Base-by-base conservation (phyloP, 2,888 invertebrate genomes). In the Tortrix viridana region DNA sequence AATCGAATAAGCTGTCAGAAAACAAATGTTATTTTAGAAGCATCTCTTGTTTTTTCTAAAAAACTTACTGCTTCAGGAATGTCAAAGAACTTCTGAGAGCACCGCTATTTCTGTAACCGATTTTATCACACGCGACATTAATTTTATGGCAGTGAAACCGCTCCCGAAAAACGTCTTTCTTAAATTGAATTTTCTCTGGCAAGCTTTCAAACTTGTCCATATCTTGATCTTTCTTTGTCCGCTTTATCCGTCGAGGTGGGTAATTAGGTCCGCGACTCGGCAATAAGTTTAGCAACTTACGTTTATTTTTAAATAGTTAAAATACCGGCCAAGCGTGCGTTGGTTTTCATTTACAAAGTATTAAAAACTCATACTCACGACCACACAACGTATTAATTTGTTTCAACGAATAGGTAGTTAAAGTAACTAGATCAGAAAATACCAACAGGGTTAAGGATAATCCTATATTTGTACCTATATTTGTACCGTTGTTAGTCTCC, bases 91-190 rank as follows among this genome's bases (percentile, higher is more conserved):
- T 66, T 70, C 69, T 76, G 74, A 80, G 74, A 70, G 61, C 78
- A 82, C 73, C 66, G 74, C 71, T 87, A 85, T 85, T 85, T 85
- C 77, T 71, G 72, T 73, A 66, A 57, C 62, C 61, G 75, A 71
- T 71, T 79, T 84, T 81, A 81, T 83, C 75, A 74, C 72, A 71
- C 58, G 73, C 68, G 75, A 82, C 78, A 83, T 80, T 75, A 77
- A 83, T 82, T 84, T 84, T 83, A 83, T 82, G 74, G 72, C 80
- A 80, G 78, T 81, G 81, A 85, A 84, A 83, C 80, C 66, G 71
- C 80, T 73, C 77, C 65, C 68, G 71, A 84, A 86, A 84, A 85
- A 83, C 79, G 72, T 79, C 71, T 74, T 74, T 74, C 74, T 73
- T 73, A 74, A 80, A 81, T 78, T 80, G 73, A 79, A 80, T 79